Evolutionary conservation across 2,888 invertebrate species (phyloP), one percentile per base, ranked within the genome.

Genomic region (Limenitis camilla): DNA sequence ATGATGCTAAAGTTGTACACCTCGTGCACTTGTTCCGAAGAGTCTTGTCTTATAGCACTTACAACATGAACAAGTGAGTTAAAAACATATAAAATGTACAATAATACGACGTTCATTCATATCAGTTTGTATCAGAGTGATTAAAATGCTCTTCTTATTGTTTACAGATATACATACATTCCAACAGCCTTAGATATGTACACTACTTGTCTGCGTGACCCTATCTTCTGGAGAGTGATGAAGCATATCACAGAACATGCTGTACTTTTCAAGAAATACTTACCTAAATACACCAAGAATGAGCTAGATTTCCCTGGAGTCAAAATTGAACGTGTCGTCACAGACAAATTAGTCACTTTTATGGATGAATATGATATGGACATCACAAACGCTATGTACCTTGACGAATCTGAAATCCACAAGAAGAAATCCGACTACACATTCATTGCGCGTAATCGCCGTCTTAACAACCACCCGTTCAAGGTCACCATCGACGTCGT

Each of bases 301-400:
- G 90, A 92, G 63, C 75, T 92, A 40, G 71, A 77, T 60, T 92
- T 90, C 82, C 87, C 89, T n/a, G 92, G 91, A 28, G 88, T 93
- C 40, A 90, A 89, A 61, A 81, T 93, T 54, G 90, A 91, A 53
- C 80, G 76, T 35, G 76, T 92, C 8, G 80, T 83, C n/a, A 89
- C 92, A 44, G 92, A 92, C 69, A 90, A 91, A 55, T 81, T 93
- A 10, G 80, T 89, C 53, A 93, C 93, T 45, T 93, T 90, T 77
- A 92, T 92, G 76, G 93, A 93, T 59, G 88, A 90, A 61, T 92
- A 90, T 68, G 91, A 92, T 64, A 65, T 91, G 32, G 91, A 92
- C 66, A 89, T 92, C 59, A 91, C 89, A 67, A 92, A 92, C 67
- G 90, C 89, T 53, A 66, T 91, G 60, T 81, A 89, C 64, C 78